Base-by-base conservation (phyloP, 2,888 invertebrate genomes). In the Leucophenga montana region DNA sequence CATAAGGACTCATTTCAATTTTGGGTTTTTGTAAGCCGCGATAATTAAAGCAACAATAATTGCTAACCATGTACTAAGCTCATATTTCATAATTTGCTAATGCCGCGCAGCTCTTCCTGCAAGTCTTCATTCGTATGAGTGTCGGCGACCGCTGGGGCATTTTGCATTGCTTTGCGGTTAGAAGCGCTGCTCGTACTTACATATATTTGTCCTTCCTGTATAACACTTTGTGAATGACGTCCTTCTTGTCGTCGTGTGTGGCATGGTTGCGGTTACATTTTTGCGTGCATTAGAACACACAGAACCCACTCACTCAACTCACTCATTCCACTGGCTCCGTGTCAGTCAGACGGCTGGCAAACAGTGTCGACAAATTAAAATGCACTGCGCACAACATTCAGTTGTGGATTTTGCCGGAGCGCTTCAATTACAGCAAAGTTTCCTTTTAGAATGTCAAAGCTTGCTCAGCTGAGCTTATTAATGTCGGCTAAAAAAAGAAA, bases 91-190 rank as follows among this genome's bases (percentile, higher is more conserved):
- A 50, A 50, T 50, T 50, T 50, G 50, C 50, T n/a, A 8, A 16
- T 16, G 50, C 18, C 6, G 1, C 50, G 2, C 50, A 50, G 13
- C 50, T 50, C 50, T 1, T 50, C 6, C 50, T 16, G 13, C 33
- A 6, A 14, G 31, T 31, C n/a, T 14, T 57, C n/a, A 59, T 59
- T 33, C 33, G 33, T 39, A 39, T 27, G 33, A 59, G 59, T 27
- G 33, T 11, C 8, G 39, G 16, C 33, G 16, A 31, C 33, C 33
- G 59, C 31, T 33, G 14, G 31, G 50, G 16, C 31, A 59, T 33
- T 31, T 31, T 31, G 59, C 59, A 59, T 16, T 59, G 59, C 59
- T 59, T 33, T 59, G 59, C 59, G 59, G 59, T 59, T 59, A 27
- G 11, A 11, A 33, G 59, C 33, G 59, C 14, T 27, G 56, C 11